Conservation (phyloP, 2,888 invertebrate genomes). For the Ptychoptera contaminata region DNA sequence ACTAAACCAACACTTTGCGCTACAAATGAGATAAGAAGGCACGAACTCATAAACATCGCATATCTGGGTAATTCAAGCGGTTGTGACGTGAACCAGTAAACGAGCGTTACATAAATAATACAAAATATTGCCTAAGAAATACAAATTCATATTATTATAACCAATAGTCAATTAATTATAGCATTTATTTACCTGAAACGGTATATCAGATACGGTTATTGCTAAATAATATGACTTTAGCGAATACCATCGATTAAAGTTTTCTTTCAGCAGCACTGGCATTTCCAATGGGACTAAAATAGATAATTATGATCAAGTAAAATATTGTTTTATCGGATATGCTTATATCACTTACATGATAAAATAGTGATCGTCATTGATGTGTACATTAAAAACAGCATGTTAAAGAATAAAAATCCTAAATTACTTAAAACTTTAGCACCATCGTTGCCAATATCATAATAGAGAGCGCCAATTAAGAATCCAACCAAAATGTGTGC, state of each 20-base stretch:
- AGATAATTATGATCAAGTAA: conserved; percentile 4
- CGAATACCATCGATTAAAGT: conserved; percentile 95
- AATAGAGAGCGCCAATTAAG: conserved; percentile 87
- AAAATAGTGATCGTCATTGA: conserved; percentile 98
- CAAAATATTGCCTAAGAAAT: conserved; percentile 80
- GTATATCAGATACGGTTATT: conserved; percentile 89
- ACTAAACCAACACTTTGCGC: conserved; percentile 91
- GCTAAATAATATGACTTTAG: conserved; percentile 87
- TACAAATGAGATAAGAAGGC: conserved; percentile 81
- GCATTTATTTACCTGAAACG: conserved; percentile 68
- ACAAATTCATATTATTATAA: not conserved
- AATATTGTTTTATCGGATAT: not conserved
- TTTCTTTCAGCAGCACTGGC: conserved; percentile 87
- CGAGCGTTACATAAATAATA: conserved; percentile 77
- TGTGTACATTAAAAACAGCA: conserved; percentile 97
- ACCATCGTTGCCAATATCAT: conserved; percentile 91
- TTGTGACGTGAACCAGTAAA: conserved; percentile 90
- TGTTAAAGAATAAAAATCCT: conserved; percentile 94
- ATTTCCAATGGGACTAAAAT: conserved; percentile 82
- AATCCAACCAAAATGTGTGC: conserved; percentile 89
- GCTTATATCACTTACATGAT: conserved; percentile 57
- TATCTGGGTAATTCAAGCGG: conserved; percentile 70
- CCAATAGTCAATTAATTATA: not conserved
- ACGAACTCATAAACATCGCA: conserved; percentile 75
- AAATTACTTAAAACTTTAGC: conserved; percentile 91